These are phyloP conservation scores for Heptranchias perlo DNA, from an alignment of 2,113 vertebrate species.

Conservation along the genomic window DNA sequence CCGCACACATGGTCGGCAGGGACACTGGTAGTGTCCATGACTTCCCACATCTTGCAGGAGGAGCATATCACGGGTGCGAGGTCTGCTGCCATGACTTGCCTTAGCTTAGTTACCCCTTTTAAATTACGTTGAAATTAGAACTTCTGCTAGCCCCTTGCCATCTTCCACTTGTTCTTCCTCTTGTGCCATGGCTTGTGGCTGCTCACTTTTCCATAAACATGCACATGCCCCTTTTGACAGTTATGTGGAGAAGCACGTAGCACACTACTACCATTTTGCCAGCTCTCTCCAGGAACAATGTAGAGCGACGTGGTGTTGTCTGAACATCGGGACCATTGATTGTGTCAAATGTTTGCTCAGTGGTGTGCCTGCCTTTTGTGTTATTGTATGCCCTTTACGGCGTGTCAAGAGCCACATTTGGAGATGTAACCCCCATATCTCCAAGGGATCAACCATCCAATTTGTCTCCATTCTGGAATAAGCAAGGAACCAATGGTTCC, in stretches of 20 bases:
- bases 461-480: background rate
- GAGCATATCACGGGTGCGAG: no score
- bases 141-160: background rate
- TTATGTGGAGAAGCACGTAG: background rate
- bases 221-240: background rate
- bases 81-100: no score
- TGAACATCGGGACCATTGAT: background rate
- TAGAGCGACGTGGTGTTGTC: background rate
- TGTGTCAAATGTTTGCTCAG: background rate
- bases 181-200: background rate
- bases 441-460: background rate
- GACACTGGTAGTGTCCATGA: no score
- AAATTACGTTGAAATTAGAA: no score
- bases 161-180: background rate
- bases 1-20: no score
- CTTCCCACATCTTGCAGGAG: no score
- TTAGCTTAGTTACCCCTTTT: no score
- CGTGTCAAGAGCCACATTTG: background rate
- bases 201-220: background rate
- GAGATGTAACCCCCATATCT: background rate
- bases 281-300: background rate
- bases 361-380: background rate
- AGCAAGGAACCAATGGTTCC: background rate
- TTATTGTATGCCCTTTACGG: background rate
- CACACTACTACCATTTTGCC: background rate